phyloP scores from a whole-genome alignment of 2,888 invertebrate species.

The Melieria crassipennis region DNA sequence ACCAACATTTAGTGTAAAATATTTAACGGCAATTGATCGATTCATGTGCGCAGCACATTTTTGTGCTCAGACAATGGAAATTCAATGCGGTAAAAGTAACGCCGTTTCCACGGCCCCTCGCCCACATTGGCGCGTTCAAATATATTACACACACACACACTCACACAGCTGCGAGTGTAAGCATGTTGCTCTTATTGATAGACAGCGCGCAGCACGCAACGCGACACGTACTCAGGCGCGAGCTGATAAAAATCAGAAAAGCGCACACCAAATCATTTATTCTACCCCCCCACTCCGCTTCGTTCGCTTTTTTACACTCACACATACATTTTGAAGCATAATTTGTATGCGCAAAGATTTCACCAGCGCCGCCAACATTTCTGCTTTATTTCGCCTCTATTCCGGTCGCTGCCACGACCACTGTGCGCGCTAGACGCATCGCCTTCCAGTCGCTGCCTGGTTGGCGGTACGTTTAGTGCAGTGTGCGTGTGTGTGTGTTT shows the following conservation, averaged over 20 bases:
- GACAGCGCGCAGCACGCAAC: too few relatives aligned
- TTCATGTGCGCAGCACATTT: too few relatives aligned
- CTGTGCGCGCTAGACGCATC: background rate
- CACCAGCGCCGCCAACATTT: background rate
- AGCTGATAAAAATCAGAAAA: slow-evolving; percentile 16
- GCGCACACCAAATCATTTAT: slow-evolving; percentile 21
- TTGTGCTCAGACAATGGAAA: too few relatives aligned
- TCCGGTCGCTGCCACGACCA: background rate
- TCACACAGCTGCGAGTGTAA: background rate
- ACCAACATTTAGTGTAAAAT: too few relatives aligned
- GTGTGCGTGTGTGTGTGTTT: too few relatives aligned
- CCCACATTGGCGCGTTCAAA: background rate
- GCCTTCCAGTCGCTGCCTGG: background rate
- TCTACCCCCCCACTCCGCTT: background rate
- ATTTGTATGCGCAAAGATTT: slow-evolving; percentile 29
- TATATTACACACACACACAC: background rate
- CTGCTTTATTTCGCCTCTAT: slow-evolving; percentile 17
- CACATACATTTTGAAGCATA: slow-evolving; percentile 24
- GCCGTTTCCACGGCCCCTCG: too few relatives aligned
- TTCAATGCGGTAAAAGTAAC: too few relatives aligned
- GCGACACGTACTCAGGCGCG: background rate
- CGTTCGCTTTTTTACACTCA: background rate
- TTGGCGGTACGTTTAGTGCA: background rate
- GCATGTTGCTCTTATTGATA: too few relatives aligned
- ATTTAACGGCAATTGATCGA: too few relatives aligned